Conservation (phyloP, 2,113 vertebrate species). For the Cettia cetti region DNA sequence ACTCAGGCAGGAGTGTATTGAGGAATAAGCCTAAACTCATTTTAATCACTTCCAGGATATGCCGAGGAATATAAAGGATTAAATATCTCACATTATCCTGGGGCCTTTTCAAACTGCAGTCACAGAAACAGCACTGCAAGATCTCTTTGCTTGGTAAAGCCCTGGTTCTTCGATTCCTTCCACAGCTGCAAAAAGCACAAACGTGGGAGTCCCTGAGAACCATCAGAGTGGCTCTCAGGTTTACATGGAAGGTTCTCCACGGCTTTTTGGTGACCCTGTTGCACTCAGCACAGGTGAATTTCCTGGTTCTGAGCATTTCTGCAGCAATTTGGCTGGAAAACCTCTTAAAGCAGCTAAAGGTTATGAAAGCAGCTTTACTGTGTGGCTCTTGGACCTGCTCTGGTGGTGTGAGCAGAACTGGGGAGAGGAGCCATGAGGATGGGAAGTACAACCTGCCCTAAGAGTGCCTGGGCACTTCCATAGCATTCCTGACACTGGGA, state of each 20-base stretch:
- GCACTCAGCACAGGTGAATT: background rate
- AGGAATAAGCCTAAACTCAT: conserved; percentile 15
- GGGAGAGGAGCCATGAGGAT: background rate
- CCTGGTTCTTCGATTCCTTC: background rate
- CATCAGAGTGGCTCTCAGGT: background rate
- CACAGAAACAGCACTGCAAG: background rate
- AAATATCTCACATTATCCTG: background rate
- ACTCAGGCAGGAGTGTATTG: background rate
- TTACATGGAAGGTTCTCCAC: background rate
- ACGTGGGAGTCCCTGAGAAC: background rate
- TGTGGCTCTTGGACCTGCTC: background rate
- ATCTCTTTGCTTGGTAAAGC: background rate
- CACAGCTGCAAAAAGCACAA: background rate
- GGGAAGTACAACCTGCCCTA: background rate
- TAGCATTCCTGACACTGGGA: background rate
- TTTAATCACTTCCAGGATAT: conserved; percentile 35
- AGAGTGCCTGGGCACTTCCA: background rate
- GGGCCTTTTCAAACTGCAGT: background rate
- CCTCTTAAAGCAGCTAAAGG: background rate
- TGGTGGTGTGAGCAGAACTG: background rate
- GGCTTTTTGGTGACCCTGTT: background rate
- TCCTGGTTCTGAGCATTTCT: background rate
- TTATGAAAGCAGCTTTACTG: background rate
- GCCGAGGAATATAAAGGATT: conserved; percentile 7
- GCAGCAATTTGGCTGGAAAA: background rate